Base-by-base conservation (phyloP, 2,888 invertebrate species). In the Spilarctia lutea region DNA sequence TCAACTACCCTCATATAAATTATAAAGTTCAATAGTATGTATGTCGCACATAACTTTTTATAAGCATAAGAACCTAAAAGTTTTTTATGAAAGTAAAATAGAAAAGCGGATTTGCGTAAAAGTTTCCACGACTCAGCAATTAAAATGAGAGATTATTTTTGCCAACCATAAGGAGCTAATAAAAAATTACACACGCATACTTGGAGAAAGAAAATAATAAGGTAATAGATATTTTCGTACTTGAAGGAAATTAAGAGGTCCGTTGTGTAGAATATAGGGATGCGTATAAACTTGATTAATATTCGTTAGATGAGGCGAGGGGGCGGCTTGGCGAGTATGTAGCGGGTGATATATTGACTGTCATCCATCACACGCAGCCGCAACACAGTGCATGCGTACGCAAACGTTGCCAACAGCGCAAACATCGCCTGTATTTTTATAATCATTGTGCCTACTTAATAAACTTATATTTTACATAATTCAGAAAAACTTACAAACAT, bases 271-370 rank as follows among this genome's bases (percentile, higher is more conserved):
- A 81, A 82, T 86, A 86, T 83, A 86, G 83, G 83, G 84, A 81
- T 85, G 78, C 78, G 87, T 88, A 88, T 83, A 87, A 86, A 88
- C 81, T 88, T 90, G 90, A 91, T 91, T 91, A 91, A 91, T 91
- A 91, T 90, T 89, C 88, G 87, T 84, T 86, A 88, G 88, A 90
- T 89, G 90, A 88, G 86, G 86, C 85, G 80, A 80, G 83, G 85
- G 85, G 84, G 81, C 69, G 82, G 84, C 75, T 81, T 79, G 80
- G 84, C 83, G 86, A 75, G 86, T 81, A 85, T 85, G 84, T 85
- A 86, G 81, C 83, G 79, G 81, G 86, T 90, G 90, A 91, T 91
- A 89, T 90, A 92, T 92, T 86, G 89, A 80, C 81, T 80, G 85
- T 86, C 87, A 92, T 93, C 89, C 87, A 91, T 93, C 91, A 92